Evolutionary conservation across 2,113 vertebrate species (phyloP).

Genomic region (Castor canadensis): DNA sequence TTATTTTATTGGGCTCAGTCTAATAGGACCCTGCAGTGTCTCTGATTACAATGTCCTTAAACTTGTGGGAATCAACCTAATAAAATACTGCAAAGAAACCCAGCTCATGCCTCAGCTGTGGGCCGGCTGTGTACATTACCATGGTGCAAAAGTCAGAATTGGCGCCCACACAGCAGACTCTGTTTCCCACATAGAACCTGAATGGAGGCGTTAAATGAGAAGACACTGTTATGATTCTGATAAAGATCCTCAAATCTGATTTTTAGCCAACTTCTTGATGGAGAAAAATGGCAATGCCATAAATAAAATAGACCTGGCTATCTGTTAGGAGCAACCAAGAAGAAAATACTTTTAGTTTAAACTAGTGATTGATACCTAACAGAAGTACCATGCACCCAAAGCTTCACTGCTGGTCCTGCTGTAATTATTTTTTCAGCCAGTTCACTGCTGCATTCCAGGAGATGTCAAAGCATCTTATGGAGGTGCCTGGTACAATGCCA

Average conservation of each 20-base stretch:
- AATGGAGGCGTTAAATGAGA: slow-evolving; percentile 66
- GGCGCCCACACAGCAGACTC: slow-evolving; percentile 27
- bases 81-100: slow-evolving; percentile 64
- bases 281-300: slow-evolving; percentile 64
- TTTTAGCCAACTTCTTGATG: slow-evolving; percentile 66
- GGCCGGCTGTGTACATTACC: slow-evolving; percentile 52
- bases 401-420: background rate
- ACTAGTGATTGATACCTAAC: slow-evolving; percentile 68
- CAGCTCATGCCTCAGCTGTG: slow-evolving; percentile 45
- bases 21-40: slow-evolving; percentile 51
- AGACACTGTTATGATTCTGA: slow-evolving; percentile 73
- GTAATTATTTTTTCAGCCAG: slow-evolving; percentile 65
- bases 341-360: slow-evolving; percentile 71
- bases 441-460: slow-evolving; percentile 56
- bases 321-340: slow-evolving; percentile 65
- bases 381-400: slow-evolving; percentile 57
- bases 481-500: slow-evolving; percentile 32
- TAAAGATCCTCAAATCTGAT: slow-evolving; percentile 72
- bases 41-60: slow-evolving; percentile 66
- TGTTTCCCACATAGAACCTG: slow-evolving; percentile 41
- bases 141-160: slow-evolving; percentile 10
- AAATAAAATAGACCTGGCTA: slow-evolving; percentile 77
- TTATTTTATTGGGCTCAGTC: slow-evolving; percentile 68
- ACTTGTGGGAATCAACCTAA: slow-evolving; percentile 75
- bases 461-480: background rate